phyloP scores from a whole-genome alignment of 2,797 vertebrate genomes.

The Chlorospingus flavigularis region DNA sequence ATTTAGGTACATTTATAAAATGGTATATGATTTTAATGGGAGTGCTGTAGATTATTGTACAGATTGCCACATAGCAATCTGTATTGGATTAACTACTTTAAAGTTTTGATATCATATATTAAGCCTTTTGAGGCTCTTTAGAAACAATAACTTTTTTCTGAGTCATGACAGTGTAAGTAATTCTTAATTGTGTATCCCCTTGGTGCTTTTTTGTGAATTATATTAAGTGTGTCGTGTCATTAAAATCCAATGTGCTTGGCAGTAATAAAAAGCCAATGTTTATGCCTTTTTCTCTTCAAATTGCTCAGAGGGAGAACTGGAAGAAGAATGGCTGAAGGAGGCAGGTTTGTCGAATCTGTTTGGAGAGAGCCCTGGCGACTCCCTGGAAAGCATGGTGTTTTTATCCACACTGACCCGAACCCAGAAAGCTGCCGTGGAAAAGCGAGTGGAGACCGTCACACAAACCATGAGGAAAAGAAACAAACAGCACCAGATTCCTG shows the following conservation, averaged over 20 bases:
- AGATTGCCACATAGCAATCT: neutral
- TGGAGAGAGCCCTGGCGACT: conserved; percentile 80
- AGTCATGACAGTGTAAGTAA: neutral
- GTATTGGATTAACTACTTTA: neutral
- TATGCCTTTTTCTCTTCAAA: neutral
- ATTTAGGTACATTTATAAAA: neutral
- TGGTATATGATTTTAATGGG: neutral
- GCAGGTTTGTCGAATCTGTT: conserved; percentile 90
- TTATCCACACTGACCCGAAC: conserved; percentile 90
- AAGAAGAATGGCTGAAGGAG: conserved; percentile 95
- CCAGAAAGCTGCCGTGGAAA: conserved; percentile 90
- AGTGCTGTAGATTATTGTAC: neutral
- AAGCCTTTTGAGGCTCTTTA: neutral
- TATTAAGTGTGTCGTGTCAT: neutral
- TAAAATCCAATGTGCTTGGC: neutral
- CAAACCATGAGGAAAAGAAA: conserved; percentile 90
- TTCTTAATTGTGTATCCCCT: neutral
- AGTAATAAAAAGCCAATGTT: neutral
- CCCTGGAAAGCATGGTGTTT: conserved; percentile 85
- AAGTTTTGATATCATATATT: neutral
- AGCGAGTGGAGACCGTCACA: conserved; percentile 84
- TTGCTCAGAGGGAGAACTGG: conserved; percentile 89
- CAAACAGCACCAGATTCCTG: conserved; percentile 89
- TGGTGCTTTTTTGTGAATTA: neutral
- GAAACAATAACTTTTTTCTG: neutral